A percentile compares a stretch with the other conserved stretches of the same genome.
Conservation (phyloP, 1,140 invertebrate genomes). For the Vollenhovia emeryi region DNA sequence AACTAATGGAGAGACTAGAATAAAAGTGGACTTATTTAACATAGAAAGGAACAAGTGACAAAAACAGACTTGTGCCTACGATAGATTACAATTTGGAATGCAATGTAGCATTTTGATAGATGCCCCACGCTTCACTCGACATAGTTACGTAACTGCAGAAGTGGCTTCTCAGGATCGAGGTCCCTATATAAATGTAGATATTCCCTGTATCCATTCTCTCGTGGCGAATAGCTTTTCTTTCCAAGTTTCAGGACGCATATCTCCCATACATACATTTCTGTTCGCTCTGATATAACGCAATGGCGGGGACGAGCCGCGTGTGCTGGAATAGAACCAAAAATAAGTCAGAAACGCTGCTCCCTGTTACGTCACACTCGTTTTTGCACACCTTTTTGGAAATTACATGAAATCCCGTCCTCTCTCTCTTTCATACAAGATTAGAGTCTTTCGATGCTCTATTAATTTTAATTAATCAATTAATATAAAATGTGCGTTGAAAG, state of each 20-base stretch:
- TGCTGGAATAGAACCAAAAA: background rate
- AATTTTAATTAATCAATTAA: background rate
- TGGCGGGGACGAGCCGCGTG: background rate
- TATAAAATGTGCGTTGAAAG: background rate
- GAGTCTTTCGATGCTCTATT: background rate
- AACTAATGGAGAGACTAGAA: background rate
- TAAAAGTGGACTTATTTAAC: background rate
- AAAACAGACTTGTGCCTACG: background rate
- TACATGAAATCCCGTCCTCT: too few relatives aligned
- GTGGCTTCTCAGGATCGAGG: constrained; percentile 8
- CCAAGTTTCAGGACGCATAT: constrained; percentile 10
- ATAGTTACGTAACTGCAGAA: constrained; percentile 20
- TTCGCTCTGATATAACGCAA: constrained; percentile 23
- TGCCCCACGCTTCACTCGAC: background rate
- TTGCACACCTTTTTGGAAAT: too few relatives aligned
- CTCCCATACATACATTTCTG: background rate
- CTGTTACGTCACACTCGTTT: too few relatives aligned
- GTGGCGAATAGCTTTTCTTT: constrained; percentile 44
- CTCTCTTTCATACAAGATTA: background rate
- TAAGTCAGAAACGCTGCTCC: background rate
- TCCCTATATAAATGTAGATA: constrained; percentile 52
- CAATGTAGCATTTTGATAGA: background rate
- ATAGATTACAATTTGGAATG: constrained; percentile 14
- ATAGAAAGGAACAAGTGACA: too few relatives aligned
- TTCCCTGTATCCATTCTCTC: background rate